Evolutionary conservation across 2,113 vertebrate genomes (phyloP).

Genomic region (Mellivora capensis): DNA sequence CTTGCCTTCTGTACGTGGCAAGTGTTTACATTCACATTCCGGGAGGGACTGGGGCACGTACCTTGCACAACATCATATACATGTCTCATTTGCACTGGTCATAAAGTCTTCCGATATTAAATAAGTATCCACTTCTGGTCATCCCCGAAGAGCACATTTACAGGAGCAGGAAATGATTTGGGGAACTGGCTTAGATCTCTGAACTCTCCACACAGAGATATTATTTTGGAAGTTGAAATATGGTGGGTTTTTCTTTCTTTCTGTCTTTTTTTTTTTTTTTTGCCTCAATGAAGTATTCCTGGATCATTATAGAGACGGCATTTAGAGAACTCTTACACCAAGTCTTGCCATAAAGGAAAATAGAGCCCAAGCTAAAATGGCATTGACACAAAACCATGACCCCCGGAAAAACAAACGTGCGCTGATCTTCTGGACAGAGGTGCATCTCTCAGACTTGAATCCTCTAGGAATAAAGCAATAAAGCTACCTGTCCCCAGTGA

Average conservation of each 20-base stretch:
- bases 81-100: background rate
- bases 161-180: background rate
- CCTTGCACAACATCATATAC: fast-evolving
- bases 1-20: background rate
- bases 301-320: background rate
- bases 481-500: background rate
- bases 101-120: background rate
- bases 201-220: background rate
- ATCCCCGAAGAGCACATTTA: background rate
- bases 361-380: background rate
- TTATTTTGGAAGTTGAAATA: background rate
- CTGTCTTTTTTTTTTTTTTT: background rate
- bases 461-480: background rate
- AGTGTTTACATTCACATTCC: background rate
- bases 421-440: background rate
- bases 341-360: background rate
- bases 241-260: background rate
- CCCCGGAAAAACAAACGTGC: fast-evolving
- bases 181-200: background rate
- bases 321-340: background rate
- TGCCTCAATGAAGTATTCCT: background rate
- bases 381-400: background rate
- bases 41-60: background rate
- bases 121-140: background rate
- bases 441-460: background rate